Base-by-base conservation (phyloP, 2,113 vertebrate genomes). In the Lonchura striata region DNA sequence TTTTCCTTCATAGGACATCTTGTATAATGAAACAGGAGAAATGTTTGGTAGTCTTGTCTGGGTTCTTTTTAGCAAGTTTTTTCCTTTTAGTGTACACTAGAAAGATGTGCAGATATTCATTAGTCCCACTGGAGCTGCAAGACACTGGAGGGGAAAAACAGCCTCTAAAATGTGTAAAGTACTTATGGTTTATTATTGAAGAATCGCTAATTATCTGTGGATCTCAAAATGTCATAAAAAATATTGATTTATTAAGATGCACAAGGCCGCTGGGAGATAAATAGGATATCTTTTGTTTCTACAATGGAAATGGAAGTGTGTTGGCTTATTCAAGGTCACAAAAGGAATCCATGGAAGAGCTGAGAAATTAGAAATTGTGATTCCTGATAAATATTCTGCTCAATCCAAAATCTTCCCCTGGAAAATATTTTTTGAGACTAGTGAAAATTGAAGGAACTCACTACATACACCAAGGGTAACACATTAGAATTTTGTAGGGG, bases 231-330 rank as follows among this genome's bases (percentile, higher is more conserved):
- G 70, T 60, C 70, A 72, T 69, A 31, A 72, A 90, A 94, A 92
- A 82, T 66, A 82, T 63, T 91, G 87, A 86, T 90, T 93, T 63
- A 95, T 94, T 91, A 93, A 88, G 78, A 91, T 56, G 82, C 13
- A 78, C 27, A 77, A 70, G 71, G 10, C 22, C 52, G 44, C 75
- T 86, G 87, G 71, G 71, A 64, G 71, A 47, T 61, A 90, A 87
- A 65, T 31, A 87, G 46, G 79, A 54, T 52, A 61, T 42, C 20
- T 60, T 80, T 88, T 64, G 63, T 75, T 75, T 92, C 64, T n/a
- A 71, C 75, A 39, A 39, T 35, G 64, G 81, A 92, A 95, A 72
- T 50, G 39, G 24, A 90, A 93, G 54, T 46, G 22, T 63, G 24
- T 59, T 88, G 54, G 64, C 82, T 88, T 80, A 50, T 24, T 82